Conservation (phyloP, 2,797 vertebrate genomes). For the Pteronotus mesoamericanus region DNA sequence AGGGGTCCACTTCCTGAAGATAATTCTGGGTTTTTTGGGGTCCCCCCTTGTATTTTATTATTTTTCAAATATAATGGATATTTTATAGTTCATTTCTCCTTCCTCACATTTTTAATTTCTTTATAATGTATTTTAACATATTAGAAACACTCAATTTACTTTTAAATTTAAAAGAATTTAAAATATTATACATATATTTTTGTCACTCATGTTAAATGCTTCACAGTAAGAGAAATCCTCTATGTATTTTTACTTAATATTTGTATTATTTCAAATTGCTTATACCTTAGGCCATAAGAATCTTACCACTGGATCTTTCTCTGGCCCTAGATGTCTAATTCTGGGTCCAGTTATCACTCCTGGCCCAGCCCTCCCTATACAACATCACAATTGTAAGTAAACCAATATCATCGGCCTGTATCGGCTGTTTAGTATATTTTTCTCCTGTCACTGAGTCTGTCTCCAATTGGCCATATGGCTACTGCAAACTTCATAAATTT, state of each 20-base stretch:
- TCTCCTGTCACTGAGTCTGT: not conserved
- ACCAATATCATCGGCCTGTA: not conserved
- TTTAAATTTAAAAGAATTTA: not conserved
- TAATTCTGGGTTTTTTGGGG: not conserved
- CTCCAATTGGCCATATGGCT: not conserved
- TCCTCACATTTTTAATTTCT: not conserved
- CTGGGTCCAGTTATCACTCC: not conserved
- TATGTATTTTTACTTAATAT: not conserved
- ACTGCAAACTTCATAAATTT: not conserved
- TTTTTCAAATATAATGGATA: not conserved
- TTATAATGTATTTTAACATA: not conserved
- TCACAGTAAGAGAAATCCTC: not conserved
- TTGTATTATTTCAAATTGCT: slow-evolving; percentile 19
- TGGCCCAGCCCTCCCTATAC: not conserved
- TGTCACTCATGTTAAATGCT: not conserved
- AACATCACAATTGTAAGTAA: not conserved
- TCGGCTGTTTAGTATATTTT: not conserved
- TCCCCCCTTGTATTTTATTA: not conserved
- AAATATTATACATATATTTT: not conserved
- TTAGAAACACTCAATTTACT: not conserved
- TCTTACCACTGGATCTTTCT: not conserved
- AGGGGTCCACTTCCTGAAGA: not conserved
- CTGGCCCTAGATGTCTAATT: not conserved
- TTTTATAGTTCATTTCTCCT: not conserved
- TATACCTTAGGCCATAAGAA: not conserved